A percentile compares a stretch with the other conserved stretches of the same genome.
Evolutionary conservation across 2,888 invertebrate species (phyloP).

Genomic region (Dynastes tityus): DNA sequence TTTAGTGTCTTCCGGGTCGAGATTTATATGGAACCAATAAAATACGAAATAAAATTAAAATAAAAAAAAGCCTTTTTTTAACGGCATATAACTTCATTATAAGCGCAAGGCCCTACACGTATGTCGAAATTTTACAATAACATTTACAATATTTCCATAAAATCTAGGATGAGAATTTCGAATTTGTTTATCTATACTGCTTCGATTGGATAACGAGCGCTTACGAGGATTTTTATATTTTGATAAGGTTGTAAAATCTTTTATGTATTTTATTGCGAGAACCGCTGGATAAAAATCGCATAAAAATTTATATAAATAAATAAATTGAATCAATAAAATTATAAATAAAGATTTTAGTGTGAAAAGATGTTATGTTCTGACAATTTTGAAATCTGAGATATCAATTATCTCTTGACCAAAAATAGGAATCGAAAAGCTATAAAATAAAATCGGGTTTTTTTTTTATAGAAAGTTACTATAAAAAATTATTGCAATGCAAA

Average conservation of each 20-base stretch:
- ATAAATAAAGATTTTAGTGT: too few relatives aligned
- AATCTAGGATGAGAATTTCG: neutral
- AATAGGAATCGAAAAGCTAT: too few relatives aligned
- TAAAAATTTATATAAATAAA: neutral
- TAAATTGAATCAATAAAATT: too few relatives aligned
- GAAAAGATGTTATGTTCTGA: too few relatives aligned
- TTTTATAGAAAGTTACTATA: too few relatives aligned
- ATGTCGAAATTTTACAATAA: conserved; percentile 24
- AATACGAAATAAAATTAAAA: conserved; percentile 33
- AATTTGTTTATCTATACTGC: conserved; percentile 1
- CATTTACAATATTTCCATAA: neutral
- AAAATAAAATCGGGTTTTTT: too few relatives aligned
- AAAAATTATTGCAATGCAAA: too few relatives aligned
- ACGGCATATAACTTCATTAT: conserved; percentile 32
- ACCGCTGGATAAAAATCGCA: neutral
- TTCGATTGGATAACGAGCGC: neutral
- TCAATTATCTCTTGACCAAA: too few relatives aligned
- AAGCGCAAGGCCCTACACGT: neutral
- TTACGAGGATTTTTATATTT: neutral
- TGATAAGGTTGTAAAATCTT: neutral
- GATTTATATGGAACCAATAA: conserved; percentile 38
- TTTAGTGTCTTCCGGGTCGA: conserved; percentile 20
- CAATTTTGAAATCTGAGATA: too few relatives aligned
- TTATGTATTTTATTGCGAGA: neutral
- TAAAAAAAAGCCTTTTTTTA: conserved; percentile 1